Evolutionary conservation across 2,113 vertebrate species (phyloP).

Genomic region (Maccullochella peelii): DNA sequence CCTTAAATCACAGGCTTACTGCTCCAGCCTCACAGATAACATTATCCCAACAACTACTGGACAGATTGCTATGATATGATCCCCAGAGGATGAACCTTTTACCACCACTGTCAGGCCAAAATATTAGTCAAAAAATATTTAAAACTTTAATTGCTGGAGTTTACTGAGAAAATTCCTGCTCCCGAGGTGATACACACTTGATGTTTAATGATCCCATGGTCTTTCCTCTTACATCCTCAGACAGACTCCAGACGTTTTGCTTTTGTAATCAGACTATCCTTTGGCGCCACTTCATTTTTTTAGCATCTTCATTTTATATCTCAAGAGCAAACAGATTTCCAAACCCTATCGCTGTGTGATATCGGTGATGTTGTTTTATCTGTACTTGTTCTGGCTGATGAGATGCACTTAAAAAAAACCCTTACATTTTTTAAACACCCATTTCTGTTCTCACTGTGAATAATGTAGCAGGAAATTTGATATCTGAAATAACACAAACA

Average conservation of each 20-base stretch:
- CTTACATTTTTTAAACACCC: background rate
- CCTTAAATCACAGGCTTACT: no score
- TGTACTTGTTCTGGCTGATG: background rate
- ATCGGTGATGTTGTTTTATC: background rate
- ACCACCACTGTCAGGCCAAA: background rate
- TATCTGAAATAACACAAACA: background rate
- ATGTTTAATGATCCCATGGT: background rate
- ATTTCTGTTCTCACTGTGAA: background rate
- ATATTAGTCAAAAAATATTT: background rate
- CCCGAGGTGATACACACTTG: background rate
- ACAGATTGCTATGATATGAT: background rate
- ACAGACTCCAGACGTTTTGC: background rate
- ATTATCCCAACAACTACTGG: no score
- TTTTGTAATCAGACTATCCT: background rate
- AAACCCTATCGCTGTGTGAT: background rate
- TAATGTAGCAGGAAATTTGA: conserved; percentile 2
- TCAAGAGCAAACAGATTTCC: background rate
- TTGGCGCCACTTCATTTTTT: background rate
- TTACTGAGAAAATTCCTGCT: background rate
- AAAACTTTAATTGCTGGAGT: background rate
- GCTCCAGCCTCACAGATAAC: no score
- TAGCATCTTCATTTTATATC: background rate
- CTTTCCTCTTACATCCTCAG: background rate
- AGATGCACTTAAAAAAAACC: background rate
- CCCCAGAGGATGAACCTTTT: background rate